A percentile compares a stretch with the other conserved stretches of the same genome.
Evolutionary conservation across 2,797 vertebrate genomes (phyloP).

Genomic region (Paratrypauchen microcephalus): DNA sequence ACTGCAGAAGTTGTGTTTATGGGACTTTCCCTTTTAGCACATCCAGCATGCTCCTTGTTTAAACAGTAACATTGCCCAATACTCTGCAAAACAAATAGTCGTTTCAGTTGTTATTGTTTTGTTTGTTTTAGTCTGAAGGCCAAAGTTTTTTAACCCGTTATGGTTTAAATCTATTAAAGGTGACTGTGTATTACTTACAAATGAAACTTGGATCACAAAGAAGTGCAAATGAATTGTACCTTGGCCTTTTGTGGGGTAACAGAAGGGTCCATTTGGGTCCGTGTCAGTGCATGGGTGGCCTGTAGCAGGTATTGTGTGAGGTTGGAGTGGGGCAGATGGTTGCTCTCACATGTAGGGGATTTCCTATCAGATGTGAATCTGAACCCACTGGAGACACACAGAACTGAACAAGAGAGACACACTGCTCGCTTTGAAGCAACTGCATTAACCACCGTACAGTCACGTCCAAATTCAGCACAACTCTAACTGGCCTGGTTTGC

Average conservation of each 20-base stretch:
- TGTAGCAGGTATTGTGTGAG: slow-evolving; percentile 21
- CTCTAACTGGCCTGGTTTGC: not conserved
- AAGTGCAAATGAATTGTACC: not conserved
- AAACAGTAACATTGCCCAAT: not conserved
- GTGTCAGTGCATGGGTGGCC: not conserved
- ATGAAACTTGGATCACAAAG: not conserved
- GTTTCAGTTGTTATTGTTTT: too few species aligned
- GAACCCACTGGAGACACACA: slow-evolving; percentile 29
- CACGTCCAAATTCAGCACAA: slow-evolving; percentile 17
- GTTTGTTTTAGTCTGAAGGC: not conserved
- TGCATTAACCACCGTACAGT: slow-evolving; percentile 9
- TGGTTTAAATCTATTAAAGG: slow-evolving; percentile 16
- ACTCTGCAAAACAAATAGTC: too few species aligned
- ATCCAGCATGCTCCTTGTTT: not conserved
- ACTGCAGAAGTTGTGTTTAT: not conserved
- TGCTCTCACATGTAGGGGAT: slow-evolving; percentile 12
- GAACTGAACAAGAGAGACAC: slow-evolving; percentile 20
- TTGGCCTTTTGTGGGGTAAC: not conserved
- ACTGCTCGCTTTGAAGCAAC: slow-evolving; percentile 3
- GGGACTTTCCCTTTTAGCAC: not conserved
- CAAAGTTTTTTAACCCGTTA: slow-evolving; percentile 1
- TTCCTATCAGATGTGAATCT: slow-evolving; percentile 26
- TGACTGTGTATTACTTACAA: slow-evolving; percentile 1
- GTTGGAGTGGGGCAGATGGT: slow-evolving; percentile 38
- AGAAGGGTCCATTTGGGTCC: not conserved